Conservation (phyloP, 2,888 invertebrate species). For the Phrixothrix hirtus region DNA sequence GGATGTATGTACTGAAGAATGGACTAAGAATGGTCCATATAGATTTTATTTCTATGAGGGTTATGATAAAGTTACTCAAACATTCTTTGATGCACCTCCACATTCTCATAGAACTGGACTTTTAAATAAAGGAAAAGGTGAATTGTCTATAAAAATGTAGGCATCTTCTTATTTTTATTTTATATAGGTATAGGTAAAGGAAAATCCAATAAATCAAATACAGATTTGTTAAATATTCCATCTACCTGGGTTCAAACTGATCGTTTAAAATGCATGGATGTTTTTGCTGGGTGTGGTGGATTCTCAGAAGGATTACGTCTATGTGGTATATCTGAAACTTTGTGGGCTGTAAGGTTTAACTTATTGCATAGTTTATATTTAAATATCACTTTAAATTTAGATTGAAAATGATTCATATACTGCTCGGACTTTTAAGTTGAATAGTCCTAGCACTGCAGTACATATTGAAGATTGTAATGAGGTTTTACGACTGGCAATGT, state of each 20-base stretch:
- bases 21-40: slow-evolving; percentile 67
- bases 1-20: slow-evolving; percentile 59
- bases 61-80: slow-evolving; percentile 62
- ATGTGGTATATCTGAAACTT: slow-evolving; percentile 68
- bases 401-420: slow-evolving; percentile 78
- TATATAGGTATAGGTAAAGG: slow-evolving; percentile 67
- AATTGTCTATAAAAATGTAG: neutral
- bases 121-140: slow-evolving; percentile 67
- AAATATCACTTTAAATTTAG: slow-evolving; percentile 32
- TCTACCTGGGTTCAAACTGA: slow-evolving; percentile 53
- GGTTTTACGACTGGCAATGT: slow-evolving; percentile 68
- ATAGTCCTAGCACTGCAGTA: slow-evolving; percentile 72
- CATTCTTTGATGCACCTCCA: slow-evolving; percentile 65
- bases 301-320: slow-evolving; percentile 73
- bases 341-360: slow-evolving; percentile 66
- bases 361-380: neutral
- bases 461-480: slow-evolving; percentile 81
- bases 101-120: slow-evolving; percentile 62
- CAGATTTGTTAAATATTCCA: slow-evolving; percentile 36
- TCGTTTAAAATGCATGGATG: slow-evolving; percentile 69
- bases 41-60: slow-evolving; percentile 75
- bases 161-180: neutral
- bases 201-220: slow-evolving; percentile 55
- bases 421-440: slow-evolving; percentile 76
- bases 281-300: slow-evolving; percentile 87